Evolutionary conservation across 35 echinoderm and acorn worm genomes (phyloP).

Genomic region (Lytechinus pictus): DNA sequence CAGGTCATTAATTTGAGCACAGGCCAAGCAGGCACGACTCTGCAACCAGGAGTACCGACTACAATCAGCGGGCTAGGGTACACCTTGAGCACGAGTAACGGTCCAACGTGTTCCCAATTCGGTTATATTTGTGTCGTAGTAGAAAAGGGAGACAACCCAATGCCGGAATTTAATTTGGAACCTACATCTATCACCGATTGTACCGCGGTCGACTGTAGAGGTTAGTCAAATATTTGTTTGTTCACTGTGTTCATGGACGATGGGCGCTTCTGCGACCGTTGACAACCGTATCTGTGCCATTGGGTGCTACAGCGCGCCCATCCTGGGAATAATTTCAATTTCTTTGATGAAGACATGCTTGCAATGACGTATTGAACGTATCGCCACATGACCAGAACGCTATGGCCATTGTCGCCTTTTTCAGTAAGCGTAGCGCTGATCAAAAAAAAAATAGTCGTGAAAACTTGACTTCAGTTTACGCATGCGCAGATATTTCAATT

Average conservation of each 20-base stretch:
- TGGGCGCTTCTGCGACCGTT: no score
- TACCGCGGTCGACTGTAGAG: background rate
- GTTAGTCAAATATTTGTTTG: background rate
- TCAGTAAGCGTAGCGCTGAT: no score
- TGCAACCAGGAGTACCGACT: background rate
- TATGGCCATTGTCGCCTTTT: no score
- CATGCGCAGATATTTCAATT: no score
- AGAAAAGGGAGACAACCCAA: constrained; percentile 11
- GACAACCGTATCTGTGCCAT: no score
- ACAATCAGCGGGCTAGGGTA: background rate
- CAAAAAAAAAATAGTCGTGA: no score
- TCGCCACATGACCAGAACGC: no score
- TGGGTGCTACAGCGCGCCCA: no score
- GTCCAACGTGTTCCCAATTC: constrained; percentile 20
- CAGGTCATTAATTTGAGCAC: background rate
- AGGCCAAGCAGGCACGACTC: background rate
- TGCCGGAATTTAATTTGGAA: background rate
- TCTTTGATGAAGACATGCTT: no score
- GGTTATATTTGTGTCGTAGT: background rate
- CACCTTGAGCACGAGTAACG: background rate
- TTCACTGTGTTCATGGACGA: background rate
- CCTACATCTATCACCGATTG: background rate
- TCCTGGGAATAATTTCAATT: no score
- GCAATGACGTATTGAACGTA: no score
- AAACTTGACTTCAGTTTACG: no score